Evolutionary conservation across 2,797 vertebrate species (phyloP).

Genomic region (Valencia hispanica): DNA sequence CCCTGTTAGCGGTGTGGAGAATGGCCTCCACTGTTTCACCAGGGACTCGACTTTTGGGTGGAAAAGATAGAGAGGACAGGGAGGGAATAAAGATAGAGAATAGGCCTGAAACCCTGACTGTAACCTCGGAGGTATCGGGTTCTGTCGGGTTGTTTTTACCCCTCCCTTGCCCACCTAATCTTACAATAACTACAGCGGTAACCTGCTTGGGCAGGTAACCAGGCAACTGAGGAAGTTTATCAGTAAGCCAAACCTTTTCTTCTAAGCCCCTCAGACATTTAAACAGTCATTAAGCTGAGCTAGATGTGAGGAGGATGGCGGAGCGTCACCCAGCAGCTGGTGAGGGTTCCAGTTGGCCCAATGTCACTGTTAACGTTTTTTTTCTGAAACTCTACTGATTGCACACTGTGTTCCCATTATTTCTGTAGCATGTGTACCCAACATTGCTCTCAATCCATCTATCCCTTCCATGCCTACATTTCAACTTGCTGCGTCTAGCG

Average conservation of each 20-base stretch:
- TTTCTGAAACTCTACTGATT: conserved; percentile 27
- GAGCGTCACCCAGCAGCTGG: conserved; percentile 51
- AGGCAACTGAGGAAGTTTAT: conserved; percentile 76
- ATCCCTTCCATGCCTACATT: conserved; percentile 16
- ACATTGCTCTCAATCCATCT: not conserved
- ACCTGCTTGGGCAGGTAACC: conserved; percentile 76
- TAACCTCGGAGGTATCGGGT: conserved; percentile 71
- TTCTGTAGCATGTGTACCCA: not conserved
- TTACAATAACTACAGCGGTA: conserved; percentile 53
- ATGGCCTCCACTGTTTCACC: conserved; percentile 78
- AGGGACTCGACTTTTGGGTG: conserved; percentile 51
- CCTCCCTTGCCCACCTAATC: conserved; percentile 61
- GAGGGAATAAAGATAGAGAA: conserved; percentile 20
- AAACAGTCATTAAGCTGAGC: conserved; percentile 73
- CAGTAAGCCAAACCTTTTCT: conserved; percentile 46
- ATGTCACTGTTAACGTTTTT: conserved; percentile 50
- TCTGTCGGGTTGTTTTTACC: conserved; percentile 42
- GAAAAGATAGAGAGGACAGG: conserved; percentile 29
- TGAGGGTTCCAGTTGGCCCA: conserved; percentile 34
- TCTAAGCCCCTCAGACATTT: conserved; percentile 71
- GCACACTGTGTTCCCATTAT: conserved; percentile 10
- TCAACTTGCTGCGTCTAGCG: conserved; percentile 29
- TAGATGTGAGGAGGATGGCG: conserved; percentile 57
- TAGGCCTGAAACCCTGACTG: conserved; percentile 58
- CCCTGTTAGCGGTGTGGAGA: conserved; percentile 76